Evolutionary conservation across 2,113 vertebrate genomes (phyloP), one percentile per base, ranked within the genome.

Genomic region (Erinaceus europaeus): DNA sequence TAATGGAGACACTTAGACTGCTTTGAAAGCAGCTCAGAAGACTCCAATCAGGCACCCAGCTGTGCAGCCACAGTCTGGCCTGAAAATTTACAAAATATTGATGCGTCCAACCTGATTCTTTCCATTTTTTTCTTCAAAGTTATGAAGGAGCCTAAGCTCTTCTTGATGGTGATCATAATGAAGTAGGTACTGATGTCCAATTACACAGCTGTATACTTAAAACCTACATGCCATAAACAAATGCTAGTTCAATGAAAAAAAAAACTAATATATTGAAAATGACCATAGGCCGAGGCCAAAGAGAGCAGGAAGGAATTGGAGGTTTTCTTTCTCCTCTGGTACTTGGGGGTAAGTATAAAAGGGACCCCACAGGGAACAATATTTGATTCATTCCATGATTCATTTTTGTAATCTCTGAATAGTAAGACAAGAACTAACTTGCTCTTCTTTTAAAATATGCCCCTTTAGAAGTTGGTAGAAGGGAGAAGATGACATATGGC

Each of bases 1-100:
- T 88, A 86, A 91, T 89, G 87, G 29, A 74, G 72, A 38, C 48
- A 71, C 59, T 71, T 72, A 81, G 67, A 40, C 20, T 68, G 40
- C 67, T 86, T 23, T 73, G 21, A 86, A 91, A 93, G 84, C 84
- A 86, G 84, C 77, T 84, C 86, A 87, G 59, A 21, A 85, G 42
- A 46, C 38, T 83, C 76, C 68, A 52, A 38, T 32, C 17, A 18
- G 85, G 68, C 48, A 38, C 36, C 93, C 29, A 6, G 4, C 74
- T 71, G 84, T 44, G 89, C 9, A 21, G 59, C 48, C 1, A 1
- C 72, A 74, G 42, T 1, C 5, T 1, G n/a, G 25, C 61, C 78
- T 75, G 48, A 40, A 77, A 36, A 48, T 29, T 55, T 46, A 76
- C 57, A 73, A 81, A 90, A 38, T 86, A 80, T 73, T 80, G 72